Conservation (phyloP, 2,113 vertebrate genomes). For the Forbesichthys papilliferus region DNA sequence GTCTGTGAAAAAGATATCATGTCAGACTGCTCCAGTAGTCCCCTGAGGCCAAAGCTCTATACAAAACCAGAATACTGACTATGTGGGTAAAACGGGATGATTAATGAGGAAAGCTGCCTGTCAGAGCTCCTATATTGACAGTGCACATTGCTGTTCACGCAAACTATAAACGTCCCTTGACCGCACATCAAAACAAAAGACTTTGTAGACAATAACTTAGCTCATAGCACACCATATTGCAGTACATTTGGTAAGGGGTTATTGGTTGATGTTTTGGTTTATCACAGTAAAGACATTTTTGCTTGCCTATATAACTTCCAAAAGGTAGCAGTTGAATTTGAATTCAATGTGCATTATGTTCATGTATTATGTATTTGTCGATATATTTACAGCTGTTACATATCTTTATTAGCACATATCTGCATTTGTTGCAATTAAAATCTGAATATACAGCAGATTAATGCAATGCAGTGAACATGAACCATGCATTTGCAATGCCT, state of each 20-base stretch:
- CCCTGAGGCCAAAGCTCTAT: constrained; percentile 20
- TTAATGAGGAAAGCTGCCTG: constrained; percentile 16
- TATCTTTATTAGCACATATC: too few species aligned
- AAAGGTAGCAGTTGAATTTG: too few species aligned
- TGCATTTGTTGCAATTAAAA: too few species aligned
- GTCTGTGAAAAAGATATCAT: constrained; percentile 47
- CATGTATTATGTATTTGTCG: too few species aligned
- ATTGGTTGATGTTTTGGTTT: not conserved
- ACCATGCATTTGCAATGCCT: too few species aligned
- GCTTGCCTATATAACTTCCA: not conserved
- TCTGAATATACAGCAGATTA: too few species aligned
- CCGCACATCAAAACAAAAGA: not conserved
- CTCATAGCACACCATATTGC: not conserved
- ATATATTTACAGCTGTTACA: too few species aligned
- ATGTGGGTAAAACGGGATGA: constrained; percentile 23
- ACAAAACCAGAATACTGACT: constrained; percentile 23
- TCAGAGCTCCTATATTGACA: constrained; percentile 16
- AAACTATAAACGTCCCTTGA: not conserved
- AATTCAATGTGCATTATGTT: too few species aligned
- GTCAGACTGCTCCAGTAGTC: constrained; percentile 22
- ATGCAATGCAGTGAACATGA: too few species aligned
- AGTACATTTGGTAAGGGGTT: not conserved
- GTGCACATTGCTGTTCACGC: not conserved
- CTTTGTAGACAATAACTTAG: not conserved
- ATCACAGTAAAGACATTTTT: not conserved